Conservation (phyloP, 2,113 vertebrate species). For the Hassar affinis region DNA sequence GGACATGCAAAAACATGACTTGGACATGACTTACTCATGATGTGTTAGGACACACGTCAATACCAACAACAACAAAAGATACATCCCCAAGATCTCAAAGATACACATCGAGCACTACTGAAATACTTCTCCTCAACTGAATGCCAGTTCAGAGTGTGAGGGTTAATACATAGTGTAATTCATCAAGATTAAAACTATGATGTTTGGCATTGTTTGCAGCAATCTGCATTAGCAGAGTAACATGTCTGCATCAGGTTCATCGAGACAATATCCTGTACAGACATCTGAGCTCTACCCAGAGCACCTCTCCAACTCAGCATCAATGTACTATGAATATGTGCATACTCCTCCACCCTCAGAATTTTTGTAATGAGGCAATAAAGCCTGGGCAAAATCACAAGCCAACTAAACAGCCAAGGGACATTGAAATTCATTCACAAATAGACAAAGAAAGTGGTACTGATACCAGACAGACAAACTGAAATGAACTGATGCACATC, state of each 20-base stretch:
- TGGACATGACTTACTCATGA: too few relatives aligned
- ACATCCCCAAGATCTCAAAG: too few relatives aligned
- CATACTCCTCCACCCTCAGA: not conserved
- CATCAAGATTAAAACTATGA: not conserved
- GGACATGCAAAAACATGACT: too few relatives aligned
- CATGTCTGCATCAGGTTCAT: not conserved
- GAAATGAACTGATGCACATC: not conserved
- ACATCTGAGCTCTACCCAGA: not conserved
- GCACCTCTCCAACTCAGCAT: not conserved
- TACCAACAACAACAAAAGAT: too few relatives aligned
- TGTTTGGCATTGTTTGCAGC: not conserved
- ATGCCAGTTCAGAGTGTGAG: too few relatives aligned
- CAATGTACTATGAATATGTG: not conserved
- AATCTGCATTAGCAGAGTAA: not conserved
- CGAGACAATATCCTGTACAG: not conserved
- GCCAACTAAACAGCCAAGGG: too few relatives aligned
- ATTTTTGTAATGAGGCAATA: not conserved
- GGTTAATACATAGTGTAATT: too few relatives aligned
- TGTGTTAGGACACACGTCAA: too few relatives aligned
- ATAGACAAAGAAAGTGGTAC: not conserved
- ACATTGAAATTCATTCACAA: not conserved
- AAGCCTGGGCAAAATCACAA: not conserved
- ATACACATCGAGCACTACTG: too few relatives aligned
- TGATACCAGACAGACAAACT: not conserved
- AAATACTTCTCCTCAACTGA: too few relatives aligned